phyloP scores from a whole-genome alignment of 2,113 vertebrate genomes.

The Hiodon tergisus region DNA sequence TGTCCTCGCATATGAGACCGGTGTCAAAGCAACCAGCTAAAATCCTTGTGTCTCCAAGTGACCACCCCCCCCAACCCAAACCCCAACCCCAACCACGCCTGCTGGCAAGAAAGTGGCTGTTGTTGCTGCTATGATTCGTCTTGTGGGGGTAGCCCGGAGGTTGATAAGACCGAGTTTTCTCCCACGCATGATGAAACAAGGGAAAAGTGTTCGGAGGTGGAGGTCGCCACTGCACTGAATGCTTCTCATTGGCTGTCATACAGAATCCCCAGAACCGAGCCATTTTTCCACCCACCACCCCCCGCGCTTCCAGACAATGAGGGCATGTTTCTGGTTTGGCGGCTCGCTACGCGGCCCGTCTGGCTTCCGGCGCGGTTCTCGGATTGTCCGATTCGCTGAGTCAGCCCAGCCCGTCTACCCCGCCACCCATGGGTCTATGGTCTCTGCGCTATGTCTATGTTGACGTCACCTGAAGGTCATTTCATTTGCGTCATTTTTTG shows the following conservation, averaged over 20 bases:
- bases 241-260: constrained; percentile 33
- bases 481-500: neutral
- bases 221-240: constrained; percentile 49
- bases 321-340: constrained; percentile 24
- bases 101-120: constrained; percentile 40
- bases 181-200: constrained; percentile 45
- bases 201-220: constrained; percentile 42
- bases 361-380: neutral
- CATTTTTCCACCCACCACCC: constrained; percentile 47
- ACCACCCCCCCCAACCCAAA: neutral
- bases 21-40: constrained; percentile 1
- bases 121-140: constrained; percentile 59
- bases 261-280: constrained; percentile 35
- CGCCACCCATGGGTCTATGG: neutral
- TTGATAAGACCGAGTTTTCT: constrained; percentile 35
- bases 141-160: constrained; percentile 37
- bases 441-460: neutral
- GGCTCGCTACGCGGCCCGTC: neutral
- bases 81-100: constrained; percentile 37
- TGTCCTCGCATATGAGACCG: no score
- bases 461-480: neutral
- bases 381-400: constrained; percentile 3
- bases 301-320: constrained; percentile 25
- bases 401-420: neutral
- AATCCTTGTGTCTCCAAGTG: constrained; percentile 27